Evolutionary conservation across 2,113 vertebrate species (phyloP), one percentile per base, ranked within the genome.

Genomic region (Petaurus breviceps): DNA sequence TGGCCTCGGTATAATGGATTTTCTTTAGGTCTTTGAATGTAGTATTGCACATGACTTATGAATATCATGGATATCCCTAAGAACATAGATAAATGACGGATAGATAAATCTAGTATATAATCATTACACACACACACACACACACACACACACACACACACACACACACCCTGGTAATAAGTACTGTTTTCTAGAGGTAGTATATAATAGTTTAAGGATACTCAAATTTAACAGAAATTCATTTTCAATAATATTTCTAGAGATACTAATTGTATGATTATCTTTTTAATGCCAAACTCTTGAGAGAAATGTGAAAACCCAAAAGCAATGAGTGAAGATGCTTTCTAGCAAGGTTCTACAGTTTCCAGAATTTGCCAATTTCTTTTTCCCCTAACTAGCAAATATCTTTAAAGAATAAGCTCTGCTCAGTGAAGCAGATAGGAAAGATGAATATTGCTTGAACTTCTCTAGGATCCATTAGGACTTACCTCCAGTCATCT

Each of bases 401-500:
- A 50, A n/a, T 51, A 19, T 46, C 19, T 77, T 25, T 68, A 31
- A 68, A 68, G 55, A 68, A 37, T 37, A 84, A 84, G n/a, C n/a
- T 43, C 68, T 84, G 16, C 7, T 43, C 43, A 23, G 68, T n/a
- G n/a, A 43, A 43, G 6, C n/a, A 84, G 6, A 84, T 8, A 4
- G 19, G 43, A 8, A 68, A 68, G 57, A 68, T 68, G 31, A 68
- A 68, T 1, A 43, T 84, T 84, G 68, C 68, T 23, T 84, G 55
- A 92, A 95, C 92, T 94, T 95, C 61, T 94, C 51, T 94, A 89
- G 28, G 31, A 61, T 96, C 55, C 84, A 77, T 49, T 68, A 94
- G 95, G 61, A 89, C 98, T 98, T 98, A 99, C 99, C 99, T 99
- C 99, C 99, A 99, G 98, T 99, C 99, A 94, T 99, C 99, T 98